A percentile compares a stretch with the other conserved stretches of the same genome.
Conservation (phyloP, 2,888 invertebrate genomes). For the Macaria liturata region DNA sequence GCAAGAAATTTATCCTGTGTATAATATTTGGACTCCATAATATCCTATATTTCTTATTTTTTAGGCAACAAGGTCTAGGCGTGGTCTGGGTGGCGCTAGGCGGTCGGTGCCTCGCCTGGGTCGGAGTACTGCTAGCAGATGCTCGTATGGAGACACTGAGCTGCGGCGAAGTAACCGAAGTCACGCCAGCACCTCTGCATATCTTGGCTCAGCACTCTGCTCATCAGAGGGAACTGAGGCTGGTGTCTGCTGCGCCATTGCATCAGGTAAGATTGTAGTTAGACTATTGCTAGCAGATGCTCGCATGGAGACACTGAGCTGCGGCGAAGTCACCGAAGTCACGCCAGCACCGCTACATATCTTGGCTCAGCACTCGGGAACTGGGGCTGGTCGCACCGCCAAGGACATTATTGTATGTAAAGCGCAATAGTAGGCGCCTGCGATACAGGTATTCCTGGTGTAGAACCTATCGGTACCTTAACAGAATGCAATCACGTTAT, state of each 20-base stretch:
- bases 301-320: constrained; percentile 86
- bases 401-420: too few relatives aligned
- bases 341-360: constrained; percentile 86
- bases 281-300: constrained; percentile 89
- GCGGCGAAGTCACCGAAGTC: constrained; percentile 40
- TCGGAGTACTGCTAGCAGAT: constrained; percentile 89
- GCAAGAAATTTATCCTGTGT: too few relatives aligned
- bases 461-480: too few relatives aligned
- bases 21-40: too few relatives aligned
- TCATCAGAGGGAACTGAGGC: constrained; percentile 87
- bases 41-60: too few relatives aligned
- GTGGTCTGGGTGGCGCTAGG: constrained; percentile 95
- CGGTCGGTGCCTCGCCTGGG: constrained; percentile 90
- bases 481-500: too few relatives aligned
- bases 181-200: constrained; percentile 84
- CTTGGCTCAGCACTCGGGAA: constrained; percentile 84
- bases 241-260: constrained; percentile 88
- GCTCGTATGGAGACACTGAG: constrained; percentile 88
- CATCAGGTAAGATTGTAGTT: constrained; percentile 80
- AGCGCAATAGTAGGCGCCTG: too few relatives aligned
- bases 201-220: constrained; percentile 87
- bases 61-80: constrained; percentile 93
- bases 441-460: too few relatives aligned
- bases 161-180: constrained; percentile 42
- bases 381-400: too few relatives aligned